These are phyloP conservation scores for Kryptolebias ocellatus DNA, from an alignment of 2,797 vertebrate genomes.

Conservation along the genomic window DNA sequence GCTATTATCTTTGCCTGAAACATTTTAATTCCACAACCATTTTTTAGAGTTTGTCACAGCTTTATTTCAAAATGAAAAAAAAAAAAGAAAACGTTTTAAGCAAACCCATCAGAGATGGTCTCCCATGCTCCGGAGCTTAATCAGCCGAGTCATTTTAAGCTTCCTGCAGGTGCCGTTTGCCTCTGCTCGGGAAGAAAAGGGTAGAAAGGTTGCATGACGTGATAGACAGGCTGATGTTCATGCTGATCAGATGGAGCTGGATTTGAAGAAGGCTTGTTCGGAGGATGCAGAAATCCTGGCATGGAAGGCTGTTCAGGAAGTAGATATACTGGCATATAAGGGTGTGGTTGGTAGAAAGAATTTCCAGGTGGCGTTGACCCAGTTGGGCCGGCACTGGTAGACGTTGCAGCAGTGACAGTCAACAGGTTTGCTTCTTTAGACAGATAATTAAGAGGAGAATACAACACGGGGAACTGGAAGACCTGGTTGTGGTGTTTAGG, in stretches of 20 bases:
- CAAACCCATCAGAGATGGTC: neutral
- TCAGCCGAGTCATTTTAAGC: neutral
- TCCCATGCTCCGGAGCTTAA: neutral
- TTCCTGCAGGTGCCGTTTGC: neutral
- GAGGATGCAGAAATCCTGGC: slow-evolving; percentile 33
- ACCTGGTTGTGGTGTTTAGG: slow-evolving; percentile 8
- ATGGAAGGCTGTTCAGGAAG: slow-evolving; percentile 12
- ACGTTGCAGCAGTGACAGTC: neutral
- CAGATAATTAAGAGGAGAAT: slow-evolving; percentile 22
- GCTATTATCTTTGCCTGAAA: neutral
- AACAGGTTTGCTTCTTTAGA: slow-evolving; percentile 3
- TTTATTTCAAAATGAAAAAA: neutral
- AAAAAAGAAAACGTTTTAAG: neutral
- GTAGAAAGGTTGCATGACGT: neutral
- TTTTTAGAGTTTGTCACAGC: neutral
- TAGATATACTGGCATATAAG: slow-evolving; percentile 22
- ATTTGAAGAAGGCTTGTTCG: slow-evolving; percentile 6
- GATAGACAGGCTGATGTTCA: neutral
- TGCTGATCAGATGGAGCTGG: slow-evolving; percentile 9
- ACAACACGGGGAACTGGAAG: slow-evolving; percentile 27
- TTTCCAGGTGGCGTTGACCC: slow-evolving; percentile 1
- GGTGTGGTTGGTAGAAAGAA: slow-evolving; percentile 37
- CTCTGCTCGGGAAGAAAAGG: slow-evolving; percentile 6
- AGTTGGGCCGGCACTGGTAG: neutral
- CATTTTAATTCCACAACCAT: neutral